Evolutionary conservation across 53 echinoderm and acorn worm species (phyloP).

Genomic region (Echinometra lucunter): DNA sequence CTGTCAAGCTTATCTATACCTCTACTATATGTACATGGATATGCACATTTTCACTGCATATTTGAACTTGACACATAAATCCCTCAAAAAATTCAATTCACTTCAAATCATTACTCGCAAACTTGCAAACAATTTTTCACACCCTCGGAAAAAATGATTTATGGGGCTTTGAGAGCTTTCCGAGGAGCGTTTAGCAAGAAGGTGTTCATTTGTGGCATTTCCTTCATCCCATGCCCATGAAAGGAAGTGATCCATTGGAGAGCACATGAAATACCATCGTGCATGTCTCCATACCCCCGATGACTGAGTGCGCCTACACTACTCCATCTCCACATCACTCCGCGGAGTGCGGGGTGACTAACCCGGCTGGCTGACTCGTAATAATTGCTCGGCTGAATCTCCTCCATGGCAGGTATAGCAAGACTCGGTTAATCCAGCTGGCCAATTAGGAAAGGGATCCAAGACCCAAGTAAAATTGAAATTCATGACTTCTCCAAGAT

Average conservation of each 20-base stretch:
- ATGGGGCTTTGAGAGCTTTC: slow-evolving; percentile 11
- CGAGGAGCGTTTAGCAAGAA: slow-evolving; percentile 34
- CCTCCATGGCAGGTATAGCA: neutral
- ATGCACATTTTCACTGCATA: no score
- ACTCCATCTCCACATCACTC: slow-evolving; percentile 10
- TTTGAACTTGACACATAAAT: no score
- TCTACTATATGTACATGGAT: no score
- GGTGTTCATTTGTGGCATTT: slow-evolving; percentile 65
- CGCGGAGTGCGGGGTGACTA: slow-evolving; percentile 27
- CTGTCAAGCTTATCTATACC: no score
- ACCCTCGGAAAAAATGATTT: neutral
- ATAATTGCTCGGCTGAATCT: slow-evolving; percentile 32
- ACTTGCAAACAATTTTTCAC: neutral
- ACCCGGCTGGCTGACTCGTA: no score
- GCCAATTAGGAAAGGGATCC: neutral
- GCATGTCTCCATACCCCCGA: slow-evolving; percentile 57
- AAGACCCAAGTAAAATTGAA: neutral
- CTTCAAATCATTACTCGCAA: neutral
- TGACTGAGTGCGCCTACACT: slow-evolving; percentile 41
- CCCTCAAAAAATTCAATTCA: no score
- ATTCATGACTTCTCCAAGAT: neutral
- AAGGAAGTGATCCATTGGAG: slow-evolving; percentile 69
- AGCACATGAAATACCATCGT: slow-evolving; percentile 68
- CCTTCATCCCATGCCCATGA: slow-evolving; percentile 54
- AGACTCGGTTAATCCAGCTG: neutral